Percentiles rank a stretch among this genome's conserved stretches.
Conservation (phyloP, 2,113 vertebrate genomes). For the Melanerpes formicivorus region DNA sequence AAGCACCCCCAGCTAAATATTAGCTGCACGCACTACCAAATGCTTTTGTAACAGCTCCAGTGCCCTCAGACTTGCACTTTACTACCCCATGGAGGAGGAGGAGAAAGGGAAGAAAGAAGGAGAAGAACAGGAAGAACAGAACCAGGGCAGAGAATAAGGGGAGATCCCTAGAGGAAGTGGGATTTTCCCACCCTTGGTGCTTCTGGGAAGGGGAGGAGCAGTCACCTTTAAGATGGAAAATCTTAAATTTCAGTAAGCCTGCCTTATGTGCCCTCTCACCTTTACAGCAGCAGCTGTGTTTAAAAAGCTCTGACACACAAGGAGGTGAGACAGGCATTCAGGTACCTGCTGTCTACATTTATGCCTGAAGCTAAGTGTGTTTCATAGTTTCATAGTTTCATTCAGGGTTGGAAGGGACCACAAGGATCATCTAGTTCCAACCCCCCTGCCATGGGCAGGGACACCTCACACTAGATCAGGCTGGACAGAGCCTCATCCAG, state of each 20-base stretch:
- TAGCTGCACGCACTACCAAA: background rate
- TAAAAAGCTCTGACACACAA: background rate
- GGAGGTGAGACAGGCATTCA: background rate
- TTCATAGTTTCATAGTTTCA: background rate
- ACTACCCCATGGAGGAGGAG: background rate
- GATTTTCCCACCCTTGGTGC: background rate
- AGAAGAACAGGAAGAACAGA: background rate
- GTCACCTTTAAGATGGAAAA: background rate
- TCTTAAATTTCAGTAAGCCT: background rate
- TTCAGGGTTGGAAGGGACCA: no score
- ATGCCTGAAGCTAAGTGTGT: accelerated
- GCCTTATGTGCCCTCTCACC: background rate
- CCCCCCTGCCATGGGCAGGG: no score
- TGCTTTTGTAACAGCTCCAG: background rate
- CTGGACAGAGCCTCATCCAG: no score
- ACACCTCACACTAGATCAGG: no score
- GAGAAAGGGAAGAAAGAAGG: background rate
- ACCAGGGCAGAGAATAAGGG: background rate
- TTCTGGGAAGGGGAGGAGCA: background rate
- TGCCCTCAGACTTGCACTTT: background rate
- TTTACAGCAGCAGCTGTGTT: background rate
- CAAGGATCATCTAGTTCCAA: no score
- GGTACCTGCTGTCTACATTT: background rate
- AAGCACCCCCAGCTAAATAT: background rate
- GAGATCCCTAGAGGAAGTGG: background rate